Conservation (phyloP, 1,140 invertebrate genomes). For the Pseudoatta argentina region DNA sequence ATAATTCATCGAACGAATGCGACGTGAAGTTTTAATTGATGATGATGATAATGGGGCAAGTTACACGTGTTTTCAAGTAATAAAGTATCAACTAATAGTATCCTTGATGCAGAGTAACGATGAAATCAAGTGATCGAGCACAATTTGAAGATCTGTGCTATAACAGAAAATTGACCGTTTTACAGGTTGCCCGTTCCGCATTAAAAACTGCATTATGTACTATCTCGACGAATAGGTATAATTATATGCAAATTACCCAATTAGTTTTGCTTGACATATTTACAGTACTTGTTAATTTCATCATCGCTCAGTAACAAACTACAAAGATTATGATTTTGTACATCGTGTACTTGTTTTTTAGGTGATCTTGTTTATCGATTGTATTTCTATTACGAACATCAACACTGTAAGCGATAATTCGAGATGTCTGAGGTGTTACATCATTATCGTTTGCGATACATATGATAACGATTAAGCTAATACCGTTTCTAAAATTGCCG, state of each 20-base stretch:
- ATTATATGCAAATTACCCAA: conserved; percentile 76
- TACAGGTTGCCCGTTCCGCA: conserved; percentile 70
- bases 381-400: conserved; percentile 33
- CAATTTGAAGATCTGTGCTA: conserved; percentile 68
- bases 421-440: not conserved
- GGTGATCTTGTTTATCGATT: conserved; percentile 64
- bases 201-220: conserved; percentile 72
- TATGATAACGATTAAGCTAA: conserved; percentile 37
- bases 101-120: conserved; percentile 61
- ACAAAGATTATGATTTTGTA: conserved; percentile 70
- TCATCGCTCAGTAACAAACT: conserved; percentile 69
- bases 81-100: conserved; percentile 73
- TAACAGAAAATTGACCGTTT: conserved; percentile 74
- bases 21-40: conserved; percentile 65
- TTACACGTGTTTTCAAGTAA: conserved; percentile 69
- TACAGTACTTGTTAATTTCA: conserved; percentile 73
- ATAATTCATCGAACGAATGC: conserved; percentile 33
- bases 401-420: conserved; percentile 4
- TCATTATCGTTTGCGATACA: conserved; percentile 17
- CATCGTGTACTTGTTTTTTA: conserved; percentile 61
- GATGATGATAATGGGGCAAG: conserved; percentile 65
- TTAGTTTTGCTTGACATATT: conserved; percentile 76
- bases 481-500: conserved; percentile 43
- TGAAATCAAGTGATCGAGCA: conserved; percentile 71
- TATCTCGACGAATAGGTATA: conserved; percentile 72